These are phyloP conservation scores for Chrysomela aeneicollis DNA, from an alignment of 2,888 invertebrate species.

Conservation along the genomic window DNA sequence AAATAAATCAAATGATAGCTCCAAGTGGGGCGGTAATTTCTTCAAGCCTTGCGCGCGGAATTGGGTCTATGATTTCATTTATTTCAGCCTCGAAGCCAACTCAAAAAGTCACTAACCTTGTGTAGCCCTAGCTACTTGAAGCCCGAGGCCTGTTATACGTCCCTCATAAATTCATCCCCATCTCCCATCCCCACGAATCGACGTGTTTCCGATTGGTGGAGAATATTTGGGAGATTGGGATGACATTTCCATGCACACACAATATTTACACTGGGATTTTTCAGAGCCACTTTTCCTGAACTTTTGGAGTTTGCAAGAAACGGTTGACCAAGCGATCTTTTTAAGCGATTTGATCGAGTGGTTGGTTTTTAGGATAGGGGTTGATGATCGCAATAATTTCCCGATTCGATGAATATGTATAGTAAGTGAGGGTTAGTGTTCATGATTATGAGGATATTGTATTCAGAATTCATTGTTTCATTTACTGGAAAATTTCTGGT, in stretches of 20 bases:
- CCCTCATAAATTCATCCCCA: constrained; percentile 45
- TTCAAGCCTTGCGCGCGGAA: neutral
- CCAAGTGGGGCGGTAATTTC: neutral
- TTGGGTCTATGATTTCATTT: constrained; percentile 41
- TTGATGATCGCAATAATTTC: constrained; percentile 12
- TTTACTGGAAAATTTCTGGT: neutral
- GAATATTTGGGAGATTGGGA: constrained; percentile 16
- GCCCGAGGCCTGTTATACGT: constrained; percentile 57
- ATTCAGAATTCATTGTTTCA: neutral
- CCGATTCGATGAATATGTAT: constrained; percentile 5
- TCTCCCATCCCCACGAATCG: constrained; percentile 41
- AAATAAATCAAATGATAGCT: constrained; percentile 46
- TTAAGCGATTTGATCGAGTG: constrained; percentile 29
- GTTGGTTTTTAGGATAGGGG: constrained; percentile 14
- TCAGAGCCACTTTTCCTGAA: constrained; percentile 28
- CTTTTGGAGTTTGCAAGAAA: constrained; percentile 44
- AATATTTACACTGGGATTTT: constrained; percentile 39
- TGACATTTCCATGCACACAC: constrained; percentile 53
- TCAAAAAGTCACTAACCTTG: constrained; percentile 57
- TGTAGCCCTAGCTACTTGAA: constrained; percentile 61
- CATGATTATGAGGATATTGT: neutral
- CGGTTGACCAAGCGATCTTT: constrained; percentile 39
- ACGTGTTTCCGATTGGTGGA: neutral
- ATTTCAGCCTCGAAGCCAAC: constrained; percentile 44
- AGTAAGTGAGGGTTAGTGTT: neutral